Percentiles rank a stretch among this genome's conserved stretches.
These are phyloP conservation scores for Apoda limacodes DNA, from an alignment of 2,888 invertebrate species.

Conservation along the genomic window DNA sequence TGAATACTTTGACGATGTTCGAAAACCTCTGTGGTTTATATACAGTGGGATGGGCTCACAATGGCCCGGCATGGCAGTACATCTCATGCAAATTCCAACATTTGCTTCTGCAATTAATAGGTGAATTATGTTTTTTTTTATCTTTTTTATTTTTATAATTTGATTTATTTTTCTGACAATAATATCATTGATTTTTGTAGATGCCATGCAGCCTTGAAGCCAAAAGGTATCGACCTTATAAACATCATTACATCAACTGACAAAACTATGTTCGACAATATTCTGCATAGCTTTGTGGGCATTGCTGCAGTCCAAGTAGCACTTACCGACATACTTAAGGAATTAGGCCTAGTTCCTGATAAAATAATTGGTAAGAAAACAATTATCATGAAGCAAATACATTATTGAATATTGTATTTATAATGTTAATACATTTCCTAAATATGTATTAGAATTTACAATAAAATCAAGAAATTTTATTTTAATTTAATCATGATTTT, in stretches of 20 bases:
- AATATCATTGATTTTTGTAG: no score
- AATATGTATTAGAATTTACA: no score
- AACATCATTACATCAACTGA: slow-evolving; percentile 68
- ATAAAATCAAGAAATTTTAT: no score
- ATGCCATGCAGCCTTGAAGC: slow-evolving; percentile 60
- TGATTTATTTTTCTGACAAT: not conserved
- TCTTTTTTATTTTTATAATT: not conserved
- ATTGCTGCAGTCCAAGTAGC: slow-evolving; percentile 76
- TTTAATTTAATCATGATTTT: no score
- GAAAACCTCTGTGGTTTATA: slow-evolving; percentile 68
- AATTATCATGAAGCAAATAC: no score
- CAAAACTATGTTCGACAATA: slow-evolving; percentile 51
- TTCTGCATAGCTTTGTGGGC: slow-evolving; percentile 78
- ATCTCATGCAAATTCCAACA: slow-evolving; percentile 64
- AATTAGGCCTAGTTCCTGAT: slow-evolving; percentile 73
- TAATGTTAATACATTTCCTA: no score
- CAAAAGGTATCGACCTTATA: slow-evolving; percentile 70
- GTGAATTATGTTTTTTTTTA: slow-evolving; percentile 12
- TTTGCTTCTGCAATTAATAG: slow-evolving; percentile 54
- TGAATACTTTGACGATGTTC: no score
- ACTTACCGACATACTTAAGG: slow-evolving; percentile 38
- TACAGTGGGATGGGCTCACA: slow-evolving; percentile 76
- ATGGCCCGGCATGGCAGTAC: slow-evolving; percentile 71
- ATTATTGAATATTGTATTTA: no score
- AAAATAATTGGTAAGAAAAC: slow-evolving; percentile 80